phyloP scores from a whole-genome alignment of 1,140 invertebrate genomes.

The Pseudomyrmex concolor region DNA sequence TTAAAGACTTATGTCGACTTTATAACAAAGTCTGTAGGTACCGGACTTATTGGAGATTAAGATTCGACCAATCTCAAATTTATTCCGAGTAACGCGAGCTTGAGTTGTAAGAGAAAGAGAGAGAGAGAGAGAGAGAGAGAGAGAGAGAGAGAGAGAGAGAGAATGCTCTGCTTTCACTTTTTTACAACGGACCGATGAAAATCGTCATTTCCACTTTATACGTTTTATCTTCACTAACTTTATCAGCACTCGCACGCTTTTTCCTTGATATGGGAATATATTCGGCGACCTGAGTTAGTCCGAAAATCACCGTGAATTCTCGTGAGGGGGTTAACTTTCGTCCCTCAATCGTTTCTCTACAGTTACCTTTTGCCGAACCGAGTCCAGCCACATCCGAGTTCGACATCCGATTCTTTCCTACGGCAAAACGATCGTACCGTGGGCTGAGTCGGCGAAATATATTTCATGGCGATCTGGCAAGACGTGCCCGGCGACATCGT shows the following conservation, averaged over 20 bases:
- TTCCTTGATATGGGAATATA: conserved; percentile 19
- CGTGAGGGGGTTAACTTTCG: conserved; percentile 29
- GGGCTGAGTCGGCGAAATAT: conserved; percentile 74
- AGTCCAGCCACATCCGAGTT: conserved; percentile 32
- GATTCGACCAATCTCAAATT: no score
- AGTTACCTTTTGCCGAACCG: neutral
- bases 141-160: no score
- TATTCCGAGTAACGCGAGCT: no score
- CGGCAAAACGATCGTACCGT: conserved; percentile 67
- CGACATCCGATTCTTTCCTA: conserved; percentile 64
- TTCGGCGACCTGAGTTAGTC: conserved; percentile 1
- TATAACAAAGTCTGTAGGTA: neutral
- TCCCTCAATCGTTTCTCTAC: neutral
- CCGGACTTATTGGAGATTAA: no score
- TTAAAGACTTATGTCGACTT: neutral
- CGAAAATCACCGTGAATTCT: conserved; percentile 48
- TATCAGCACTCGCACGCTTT: neutral
- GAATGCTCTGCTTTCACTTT: neutral
- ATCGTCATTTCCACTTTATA: conserved; percentile 7
- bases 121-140: no score
- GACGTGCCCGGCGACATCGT: conserved; percentile 62
- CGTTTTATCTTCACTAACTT: neutral
- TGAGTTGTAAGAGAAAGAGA: no score
- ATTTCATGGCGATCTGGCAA: conserved; percentile 67
- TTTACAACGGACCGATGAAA: neutral